Conservation (phyloP, 2,888 invertebrate species). For the Spodoptera picta region DNA sequence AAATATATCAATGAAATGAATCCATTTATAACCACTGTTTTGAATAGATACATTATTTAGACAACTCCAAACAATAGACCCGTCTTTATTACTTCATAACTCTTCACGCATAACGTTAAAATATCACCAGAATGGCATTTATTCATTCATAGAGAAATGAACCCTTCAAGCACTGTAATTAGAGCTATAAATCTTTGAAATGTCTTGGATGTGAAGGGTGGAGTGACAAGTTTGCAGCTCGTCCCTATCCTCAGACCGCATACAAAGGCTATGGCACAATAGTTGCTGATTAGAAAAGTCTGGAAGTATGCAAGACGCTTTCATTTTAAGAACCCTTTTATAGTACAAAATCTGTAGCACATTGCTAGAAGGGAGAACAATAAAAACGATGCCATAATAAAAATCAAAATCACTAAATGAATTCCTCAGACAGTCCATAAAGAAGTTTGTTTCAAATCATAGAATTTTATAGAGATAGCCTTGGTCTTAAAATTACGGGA, state of each 20-base stretch:
- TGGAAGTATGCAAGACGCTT: not conserved
- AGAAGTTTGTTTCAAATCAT: too few relatives aligned
- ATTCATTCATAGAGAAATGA: conserved; percentile 18
- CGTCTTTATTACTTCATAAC: conserved; percentile 3
- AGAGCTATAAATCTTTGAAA: conserved; percentile 8
- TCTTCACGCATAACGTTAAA: conserved; percentile 9
- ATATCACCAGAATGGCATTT: conserved; percentile 21
- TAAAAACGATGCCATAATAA: too few relatives aligned
- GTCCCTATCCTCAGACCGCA: conserved; percentile 6
- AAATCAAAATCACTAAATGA: too few relatives aligned
- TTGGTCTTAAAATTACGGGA: too few relatives aligned
- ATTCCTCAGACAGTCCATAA: too few relatives aligned
- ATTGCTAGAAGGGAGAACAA: too few relatives aligned
- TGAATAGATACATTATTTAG: not conserved
- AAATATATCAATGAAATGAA: not conserved
- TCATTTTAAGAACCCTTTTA: conserved; percentile 3
- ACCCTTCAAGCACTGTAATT: conserved; percentile 10
- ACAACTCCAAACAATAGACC: conserved; percentile 19
- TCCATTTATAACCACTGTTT: conserved; percentile 15
- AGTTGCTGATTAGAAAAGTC: conserved; percentile 20
- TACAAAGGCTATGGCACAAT: conserved; percentile 26
- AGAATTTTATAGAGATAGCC: too few relatives aligned
- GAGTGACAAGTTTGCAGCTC: conserved; percentile 16
- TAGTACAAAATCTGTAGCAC: not conserved
- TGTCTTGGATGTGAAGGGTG: not conserved